phyloP scores from a whole-genome alignment of 2,113 vertebrate species.

The Vidua macroura region DNA sequence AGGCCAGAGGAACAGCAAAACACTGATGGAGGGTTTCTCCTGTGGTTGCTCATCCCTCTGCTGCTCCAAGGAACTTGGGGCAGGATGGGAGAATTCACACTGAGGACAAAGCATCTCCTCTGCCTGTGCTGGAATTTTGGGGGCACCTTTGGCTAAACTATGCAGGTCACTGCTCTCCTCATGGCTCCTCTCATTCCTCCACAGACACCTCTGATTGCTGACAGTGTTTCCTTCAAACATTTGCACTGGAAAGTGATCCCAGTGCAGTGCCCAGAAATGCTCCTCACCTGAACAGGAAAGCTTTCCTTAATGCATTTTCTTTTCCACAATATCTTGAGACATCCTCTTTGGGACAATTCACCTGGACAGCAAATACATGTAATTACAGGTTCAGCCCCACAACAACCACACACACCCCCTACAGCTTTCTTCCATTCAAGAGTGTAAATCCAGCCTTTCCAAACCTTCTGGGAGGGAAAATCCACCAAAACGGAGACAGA shows the following conservation, averaged over 20 bases:
- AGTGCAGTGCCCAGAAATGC: background rate
- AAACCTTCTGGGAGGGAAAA: background rate
- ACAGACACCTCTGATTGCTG: background rate
- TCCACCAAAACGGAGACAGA: background rate
- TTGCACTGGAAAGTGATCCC: background rate
- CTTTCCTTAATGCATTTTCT: constrained; percentile 74
- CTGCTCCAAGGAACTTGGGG: background rate
- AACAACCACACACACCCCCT: background rate
- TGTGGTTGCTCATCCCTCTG: background rate
- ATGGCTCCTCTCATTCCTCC: background rate
- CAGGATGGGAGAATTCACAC: background rate
- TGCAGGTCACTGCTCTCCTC: background rate
- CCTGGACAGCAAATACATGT: constrained; percentile 64
- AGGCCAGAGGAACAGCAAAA: background rate
- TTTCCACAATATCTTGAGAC: constrained; percentile 80
- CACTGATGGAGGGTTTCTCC: background rate
- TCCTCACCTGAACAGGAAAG: constrained; percentile 88
- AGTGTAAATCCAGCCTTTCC: background rate
- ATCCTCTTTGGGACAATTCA: constrained; percentile 81
- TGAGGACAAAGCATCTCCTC: background rate
- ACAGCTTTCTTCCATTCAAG: background rate
- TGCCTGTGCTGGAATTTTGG: background rate
- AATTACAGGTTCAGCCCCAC: background rate
- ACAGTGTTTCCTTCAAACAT: background rate
- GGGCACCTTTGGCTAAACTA: background rate